Evolutionary conservation across 2,113 vertebrate genomes (phyloP).

Genomic region (Gymnorhina tibicen): DNA sequence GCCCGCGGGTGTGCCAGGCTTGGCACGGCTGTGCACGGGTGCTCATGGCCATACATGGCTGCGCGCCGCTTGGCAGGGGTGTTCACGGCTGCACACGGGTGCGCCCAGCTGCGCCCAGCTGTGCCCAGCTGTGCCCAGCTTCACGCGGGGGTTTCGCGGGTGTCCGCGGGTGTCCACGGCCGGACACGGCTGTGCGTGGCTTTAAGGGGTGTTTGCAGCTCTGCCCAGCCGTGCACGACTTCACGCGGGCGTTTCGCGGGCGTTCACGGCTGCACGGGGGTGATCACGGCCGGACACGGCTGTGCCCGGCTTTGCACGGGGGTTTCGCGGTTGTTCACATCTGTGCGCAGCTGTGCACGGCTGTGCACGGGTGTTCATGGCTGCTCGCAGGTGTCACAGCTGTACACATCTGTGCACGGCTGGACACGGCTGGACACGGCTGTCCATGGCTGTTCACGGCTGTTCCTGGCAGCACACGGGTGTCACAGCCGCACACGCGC

Average conservation of each 20-base stretch:
- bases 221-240: neutral
- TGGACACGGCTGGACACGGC: fast-evolving
- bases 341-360: no score
- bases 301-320: fast-evolving
- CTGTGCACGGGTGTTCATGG: no score
- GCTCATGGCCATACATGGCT: neutral
- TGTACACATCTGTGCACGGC: fast-evolving
- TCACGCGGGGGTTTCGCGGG: fast-evolving
- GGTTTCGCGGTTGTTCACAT: fast-evolving
- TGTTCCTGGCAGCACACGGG: no score
- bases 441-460: fast-evolving
- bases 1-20: neutral
- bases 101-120: neutral
- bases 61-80: fast-evolving
- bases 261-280: fast-evolving
- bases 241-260: fast-evolving
- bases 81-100: fast-evolving
- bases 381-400: no score
- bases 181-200: fast-evolving
- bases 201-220: fast-evolving
- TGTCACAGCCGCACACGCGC: no score
- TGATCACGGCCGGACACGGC: fast-evolving
- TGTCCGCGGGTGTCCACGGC: fast-evolving
- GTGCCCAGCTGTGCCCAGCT: neutral
- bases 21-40: neutral